Evolutionary conservation across 2,888 invertebrate species (phyloP), one percentile per base, ranked within the genome.

Genomic region (Pteria penguin): DNA sequence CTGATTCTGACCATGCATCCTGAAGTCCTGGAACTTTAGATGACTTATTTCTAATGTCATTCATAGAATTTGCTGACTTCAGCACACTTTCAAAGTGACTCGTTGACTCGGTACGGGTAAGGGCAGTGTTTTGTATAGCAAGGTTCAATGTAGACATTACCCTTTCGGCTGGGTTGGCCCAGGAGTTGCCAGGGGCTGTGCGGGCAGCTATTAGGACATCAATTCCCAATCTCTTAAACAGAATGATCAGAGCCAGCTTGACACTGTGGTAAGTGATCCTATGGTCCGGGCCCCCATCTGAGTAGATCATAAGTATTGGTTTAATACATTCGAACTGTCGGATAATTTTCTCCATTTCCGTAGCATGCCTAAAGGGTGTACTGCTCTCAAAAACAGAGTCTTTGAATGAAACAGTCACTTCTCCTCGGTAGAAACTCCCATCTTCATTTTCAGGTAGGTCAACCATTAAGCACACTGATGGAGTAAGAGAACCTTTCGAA

Each of bases 101-200:
- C 18, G 14, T 58, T 36, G 73, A 75, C 36, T 80, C 80, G 4
- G 18, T 24, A 24, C 82, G 29, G 24, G 54, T 27, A n/a, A 78
- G 33, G n/a, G 82, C 65, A 2, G 57, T 66, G 72, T 82, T 82
- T 55, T 80, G 80, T 22, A 60, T 66, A 14, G 77, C 82, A 18
- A 82, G n/a, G 36, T 82, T 82, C 11, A 80, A 52, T 14, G 75
- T 18, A 14, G 66, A 66, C 82, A 82, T 82, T 27, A 82, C 69
- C 26, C 82, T 45, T 63, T 82, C 80, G 18, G 74, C 82, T 54
- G 78, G 80, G 31, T 82, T 82, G 3, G 57, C 31, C 80, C 80
- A 76, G 8, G 52, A 62, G 24, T 80, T 76, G 2, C 79, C 80
- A 26, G 82, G 82, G 4, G 78, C 82, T 45, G 82, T 80, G 52